A percentile compares a stretch with the other conserved stretches of the same genome.
phyloP scores from a whole-genome alignment of 2,888 invertebrate species.

The Sabellastarte sp. region DNA sequence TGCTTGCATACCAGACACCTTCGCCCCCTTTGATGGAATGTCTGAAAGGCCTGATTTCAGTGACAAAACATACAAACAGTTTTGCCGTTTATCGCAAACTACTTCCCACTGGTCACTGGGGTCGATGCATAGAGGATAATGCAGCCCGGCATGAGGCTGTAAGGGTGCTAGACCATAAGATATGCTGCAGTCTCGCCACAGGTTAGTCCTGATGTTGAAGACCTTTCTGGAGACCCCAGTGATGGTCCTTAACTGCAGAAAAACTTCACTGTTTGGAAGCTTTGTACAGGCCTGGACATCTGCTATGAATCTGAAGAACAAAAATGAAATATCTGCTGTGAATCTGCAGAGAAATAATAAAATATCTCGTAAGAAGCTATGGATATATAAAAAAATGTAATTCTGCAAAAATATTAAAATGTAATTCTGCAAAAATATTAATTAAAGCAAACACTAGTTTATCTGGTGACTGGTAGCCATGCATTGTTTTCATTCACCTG shows the following conservation, averaged over 20 bases:
- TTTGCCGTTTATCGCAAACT: slow-evolving; percentile 11
- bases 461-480: no score
- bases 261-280: slow-evolving; percentile 20
- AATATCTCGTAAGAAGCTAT: no score
- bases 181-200: slow-evolving; percentile 23
- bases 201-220: slow-evolving; percentile 23
- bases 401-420: no score
- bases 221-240: slow-evolving; percentile 21
- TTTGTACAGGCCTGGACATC: slow-evolving; percentile 19
- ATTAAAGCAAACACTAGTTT: no score
- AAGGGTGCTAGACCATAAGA: slow-evolving; percentile 9
- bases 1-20: background rate
- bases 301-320: no score
- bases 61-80: slow-evolving; percentile 10
- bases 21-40: slow-evolving; percentile 6
- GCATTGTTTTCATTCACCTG: no score
- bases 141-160: slow-evolving; percentile 16
- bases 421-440: no score
- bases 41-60: slow-evolving; percentile 11
- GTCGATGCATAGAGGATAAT: slow-evolving; percentile 19
- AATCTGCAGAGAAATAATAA: no score
- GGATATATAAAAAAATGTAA: no score
- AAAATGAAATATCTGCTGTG: no score
- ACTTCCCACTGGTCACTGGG: slow-evolving; percentile 19
- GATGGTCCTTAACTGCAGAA: slow-evolving; percentile 20